These are phyloP conservation scores for Carcinoscorpius rotundicauda DNA, from an alignment of 1,140 invertebrate genomes.

Conservation along the genomic window DNA sequence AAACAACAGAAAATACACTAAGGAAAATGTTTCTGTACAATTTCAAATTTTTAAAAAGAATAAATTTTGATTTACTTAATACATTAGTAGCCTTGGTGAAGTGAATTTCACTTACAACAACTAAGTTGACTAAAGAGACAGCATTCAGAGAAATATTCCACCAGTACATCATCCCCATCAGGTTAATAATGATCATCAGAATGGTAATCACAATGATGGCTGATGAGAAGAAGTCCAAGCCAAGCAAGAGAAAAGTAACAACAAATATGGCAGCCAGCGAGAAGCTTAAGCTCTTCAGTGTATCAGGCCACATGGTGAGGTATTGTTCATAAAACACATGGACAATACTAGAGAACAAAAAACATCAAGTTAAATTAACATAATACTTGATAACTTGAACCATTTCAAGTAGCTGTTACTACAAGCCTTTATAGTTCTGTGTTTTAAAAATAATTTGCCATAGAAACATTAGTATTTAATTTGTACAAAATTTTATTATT, in stretches of 20 bases:
- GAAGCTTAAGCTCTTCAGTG: slow-evolving; percentile 35
- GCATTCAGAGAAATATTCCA: slow-evolving; percentile 45
- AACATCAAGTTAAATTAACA: slow-evolving; percentile 4
- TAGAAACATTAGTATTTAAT: too few species aligned
- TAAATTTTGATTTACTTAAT: too few species aligned
- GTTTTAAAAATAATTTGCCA: too few species aligned
- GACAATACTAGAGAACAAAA: slow-evolving; percentile 34
- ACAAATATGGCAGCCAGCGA: slow-evolving; percentile 40
- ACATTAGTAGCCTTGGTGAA: too few species aligned
- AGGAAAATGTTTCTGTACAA: too few species aligned
- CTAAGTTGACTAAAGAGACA: slow-evolving; percentile 45
- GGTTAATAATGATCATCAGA: slow-evolving; percentile 38
- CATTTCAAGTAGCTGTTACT: background rate
- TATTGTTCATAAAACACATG: slow-evolving; percentile 50
- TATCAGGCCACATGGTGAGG: slow-evolving; percentile 38
- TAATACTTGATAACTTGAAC: background rate
- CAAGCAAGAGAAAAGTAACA: slow-evolving; percentile 41
- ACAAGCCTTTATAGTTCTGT: too few species aligned
- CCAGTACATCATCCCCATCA: slow-evolving; percentile 44
- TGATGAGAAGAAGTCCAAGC: slow-evolving; percentile 42
- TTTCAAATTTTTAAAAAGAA: too few species aligned
- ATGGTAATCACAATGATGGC: slow-evolving; percentile 40
- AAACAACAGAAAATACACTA: too few species aligned
- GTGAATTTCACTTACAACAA: slow-evolving; percentile 37
- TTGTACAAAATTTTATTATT: too few species aligned